Evolutionary conservation across 2,113 vertebrate species (phyloP), one percentile per base, ranked within the genome.

Genomic region (Phalacrocorax carbo): DNA sequence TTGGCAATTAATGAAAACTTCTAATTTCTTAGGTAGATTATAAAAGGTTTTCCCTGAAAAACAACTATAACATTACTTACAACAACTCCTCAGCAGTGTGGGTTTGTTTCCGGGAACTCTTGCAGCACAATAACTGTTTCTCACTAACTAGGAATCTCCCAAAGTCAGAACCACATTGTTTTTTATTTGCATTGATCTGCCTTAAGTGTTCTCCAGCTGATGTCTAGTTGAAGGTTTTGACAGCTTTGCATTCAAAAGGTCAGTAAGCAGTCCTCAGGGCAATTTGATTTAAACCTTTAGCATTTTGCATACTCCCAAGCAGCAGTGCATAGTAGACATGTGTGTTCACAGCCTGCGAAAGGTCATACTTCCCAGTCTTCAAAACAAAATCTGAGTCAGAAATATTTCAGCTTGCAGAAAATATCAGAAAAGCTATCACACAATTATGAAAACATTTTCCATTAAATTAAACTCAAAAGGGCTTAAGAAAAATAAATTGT

Each of bases 151-250:
- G 69, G 54, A 96, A 82, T 77, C 72, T 73, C 13, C 51, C 58
- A 62, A 81, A 83, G 52, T 95, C 88, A 96, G 85, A 96, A 83
- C 62, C 69, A 77, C 80, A 36, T 70, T 91, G 93, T 94, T 94
- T 91, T 86, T 82, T 83, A 78, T 95, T 96, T 72, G 54, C 90
- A 95, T 26, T 72, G 69, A 96, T 91, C 77, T 62, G 62, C 65
- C 66, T 58, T 82, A 94, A 96, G 79, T 68, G 49, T 91, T 93
- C 77, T 90, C 77, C 91, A 91, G 88, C 81, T 89, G 69, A 88
- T 82, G 69, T 20, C 93, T 88, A 95, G 88, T 51, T 93, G 89
- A 96, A 96, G 93, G 82, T 95, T 97, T 95, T 97, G 96, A 96
- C 91, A 92, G 89, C 81, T 93, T 94, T 81, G 84, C 77, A 88